Conservation (phyloP, 2,113 vertebrate species). For the Bostrychus sinensis region DNA sequence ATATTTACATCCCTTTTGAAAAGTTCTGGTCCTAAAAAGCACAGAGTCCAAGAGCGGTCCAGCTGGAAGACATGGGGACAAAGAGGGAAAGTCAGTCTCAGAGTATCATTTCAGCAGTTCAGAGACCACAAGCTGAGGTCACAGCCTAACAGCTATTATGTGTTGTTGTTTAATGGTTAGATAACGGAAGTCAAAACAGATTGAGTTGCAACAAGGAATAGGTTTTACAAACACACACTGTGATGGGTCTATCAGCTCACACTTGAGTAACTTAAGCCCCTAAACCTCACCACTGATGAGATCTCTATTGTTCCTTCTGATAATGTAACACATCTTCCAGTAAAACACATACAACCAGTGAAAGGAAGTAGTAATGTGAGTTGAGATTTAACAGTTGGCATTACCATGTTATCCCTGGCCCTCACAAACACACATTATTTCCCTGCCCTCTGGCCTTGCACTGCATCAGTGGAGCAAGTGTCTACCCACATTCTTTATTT, state of each 20-base stretch:
- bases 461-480: conserved; percentile 57
- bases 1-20: conserved; percentile 50
- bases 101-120: conserved; percentile 43
- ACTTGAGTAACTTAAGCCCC: conserved; percentile 58
- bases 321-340: conserved; percentile 54
- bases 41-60: conserved; percentile 26
- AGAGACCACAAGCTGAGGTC: conserved; percentile 43
- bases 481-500: conserved; percentile 61
- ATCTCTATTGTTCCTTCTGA: conserved; percentile 53
- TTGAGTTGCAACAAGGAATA: conserved; percentile 44
- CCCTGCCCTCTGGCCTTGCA: conserved; percentile 42
- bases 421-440: conserved; percentile 41
- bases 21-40: conserved; percentile 49
- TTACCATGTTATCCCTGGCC: conserved; percentile 28
- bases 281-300: conserved; percentile 52
- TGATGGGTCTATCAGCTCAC: conserved; percentile 47
- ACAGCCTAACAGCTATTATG: conserved; percentile 53
- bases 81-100: conserved; percentile 47
- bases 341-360: conserved; percentile 52
- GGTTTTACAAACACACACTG: conserved; percentile 26
- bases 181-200: conserved; percentile 58
- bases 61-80: conserved; percentile 30
- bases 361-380: conserved; percentile 64
- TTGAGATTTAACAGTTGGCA: conserved; percentile 55
- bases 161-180: conserved; percentile 35